Evolutionary conservation across 2,888 invertebrate genomes (phyloP).

Genomic region (Scaptomyza reducta): DNA sequence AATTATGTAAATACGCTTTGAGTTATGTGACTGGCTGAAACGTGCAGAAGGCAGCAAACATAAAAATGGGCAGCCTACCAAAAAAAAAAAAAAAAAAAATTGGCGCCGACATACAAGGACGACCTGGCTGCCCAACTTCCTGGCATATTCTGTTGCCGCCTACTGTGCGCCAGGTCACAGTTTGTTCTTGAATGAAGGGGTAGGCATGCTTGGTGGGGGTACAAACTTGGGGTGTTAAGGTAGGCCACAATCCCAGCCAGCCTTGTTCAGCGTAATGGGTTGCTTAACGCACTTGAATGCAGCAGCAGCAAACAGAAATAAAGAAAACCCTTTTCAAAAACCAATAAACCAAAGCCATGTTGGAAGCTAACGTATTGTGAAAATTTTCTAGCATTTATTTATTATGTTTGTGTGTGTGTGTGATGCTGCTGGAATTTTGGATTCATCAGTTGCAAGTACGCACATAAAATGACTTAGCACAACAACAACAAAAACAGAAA

Average conservation of each 20-base stretch:
- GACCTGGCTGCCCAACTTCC: conserved; percentile 7
- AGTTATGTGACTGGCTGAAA: conserved; percentile 64
- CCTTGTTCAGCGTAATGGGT: conserved; percentile 38
- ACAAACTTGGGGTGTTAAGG: not conserved
- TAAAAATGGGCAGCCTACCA: conserved; percentile 23
- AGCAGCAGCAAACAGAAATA: not conserved
- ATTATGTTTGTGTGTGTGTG: conserved; percentile 24
- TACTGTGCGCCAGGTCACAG: conserved; percentile 21
- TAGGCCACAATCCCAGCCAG: conserved; percentile 11
- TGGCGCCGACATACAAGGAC: conserved; percentile 4
- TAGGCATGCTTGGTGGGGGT: not conserved
- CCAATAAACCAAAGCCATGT: conserved; percentile 34
- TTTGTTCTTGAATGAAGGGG: conserved; percentile 1
- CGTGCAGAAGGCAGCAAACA: not conserved
- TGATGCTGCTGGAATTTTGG: conserved; percentile 38
- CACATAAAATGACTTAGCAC: conserved; percentile 65
- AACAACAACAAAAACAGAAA: conserved; percentile 17
- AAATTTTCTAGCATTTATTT: conserved; percentile 54
- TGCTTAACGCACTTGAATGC: conserved; percentile 48
- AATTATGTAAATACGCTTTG: conserved; percentile 77
- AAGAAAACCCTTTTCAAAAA: conserved; percentile 20
- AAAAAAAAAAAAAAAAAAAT: conserved; percentile 1
- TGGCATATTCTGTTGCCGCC: conserved; percentile 4
- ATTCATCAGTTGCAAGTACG: conserved; percentile 60
- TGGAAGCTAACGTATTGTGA: conserved; percentile 38